These are phyloP conservation scores for Anoura caudifer DNA, from an alignment of 2,113 vertebrate genomes.

Conservation along the genomic window DNA sequence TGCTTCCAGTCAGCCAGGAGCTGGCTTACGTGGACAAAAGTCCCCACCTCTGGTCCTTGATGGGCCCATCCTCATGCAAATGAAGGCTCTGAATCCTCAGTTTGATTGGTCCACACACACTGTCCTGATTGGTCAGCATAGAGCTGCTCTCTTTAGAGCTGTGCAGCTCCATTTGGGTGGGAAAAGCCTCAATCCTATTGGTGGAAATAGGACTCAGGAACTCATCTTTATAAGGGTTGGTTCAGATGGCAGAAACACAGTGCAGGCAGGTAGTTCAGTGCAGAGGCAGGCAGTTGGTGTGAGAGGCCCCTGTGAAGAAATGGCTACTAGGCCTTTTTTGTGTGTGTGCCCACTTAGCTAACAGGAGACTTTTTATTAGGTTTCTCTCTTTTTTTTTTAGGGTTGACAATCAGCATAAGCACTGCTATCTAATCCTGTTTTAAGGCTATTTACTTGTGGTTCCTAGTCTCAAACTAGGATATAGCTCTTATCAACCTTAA, in stretches of 20 bases:
- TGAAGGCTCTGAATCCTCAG: not conserved
- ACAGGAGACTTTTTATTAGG: not conserved
- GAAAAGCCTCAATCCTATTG: not conserved
- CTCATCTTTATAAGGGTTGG: not conserved
- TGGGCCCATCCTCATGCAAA: not conserved
- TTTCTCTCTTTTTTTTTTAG: not conserved
- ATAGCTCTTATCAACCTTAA: not conserved
- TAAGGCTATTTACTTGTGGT: not conserved
- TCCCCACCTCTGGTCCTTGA: not conserved
- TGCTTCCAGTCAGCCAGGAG: not conserved
- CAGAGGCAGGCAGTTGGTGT: not conserved
- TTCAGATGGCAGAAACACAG: not conserved
- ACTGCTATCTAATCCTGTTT: not conserved
- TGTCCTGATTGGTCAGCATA: not conserved
- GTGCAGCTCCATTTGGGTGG: not conserved
- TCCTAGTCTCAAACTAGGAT: not conserved
- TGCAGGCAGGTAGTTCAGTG: not conserved
- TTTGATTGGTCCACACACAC: not conserved
- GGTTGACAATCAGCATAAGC: not conserved
- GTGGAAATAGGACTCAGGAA: not conserved
- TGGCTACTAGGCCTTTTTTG: not conserved
- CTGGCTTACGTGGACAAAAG: too few species aligned
- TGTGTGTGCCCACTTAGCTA: not conserved
- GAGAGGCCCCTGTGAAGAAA: not conserved
- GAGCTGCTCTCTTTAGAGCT: not conserved